Conservation (phyloP, 2,113 vertebrate genomes). For the Neoarius graeffei region DNA sequence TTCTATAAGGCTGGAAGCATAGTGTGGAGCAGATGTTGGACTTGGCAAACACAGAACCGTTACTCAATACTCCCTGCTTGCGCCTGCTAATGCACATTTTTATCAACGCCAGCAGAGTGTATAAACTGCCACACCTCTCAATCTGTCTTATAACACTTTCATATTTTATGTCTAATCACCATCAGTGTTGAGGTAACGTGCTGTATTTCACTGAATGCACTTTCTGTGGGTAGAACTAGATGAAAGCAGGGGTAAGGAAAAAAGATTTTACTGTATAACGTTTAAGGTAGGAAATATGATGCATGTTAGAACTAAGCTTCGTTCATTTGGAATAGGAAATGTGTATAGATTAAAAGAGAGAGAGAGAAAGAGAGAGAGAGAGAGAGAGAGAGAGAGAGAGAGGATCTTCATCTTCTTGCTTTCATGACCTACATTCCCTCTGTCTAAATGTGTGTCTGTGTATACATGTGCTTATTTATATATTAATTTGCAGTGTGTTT, state of each 20-base stretch:
- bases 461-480: constrained; percentile 17
- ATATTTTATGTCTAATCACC: constrained; percentile 40
- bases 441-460: not conserved
- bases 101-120: constrained; percentile 38
- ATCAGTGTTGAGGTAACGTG: not conserved
- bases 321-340: constrained; percentile 14
- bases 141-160: constrained; percentile 20
- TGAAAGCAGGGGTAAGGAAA: not conserved
- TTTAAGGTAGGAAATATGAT: not conserved
- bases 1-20: constrained; percentile 24
- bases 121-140: constrained; percentile 56
- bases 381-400: not conserved
- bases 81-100: constrained; percentile 62
- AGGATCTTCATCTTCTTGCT: not conserved
- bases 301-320: not conserved
- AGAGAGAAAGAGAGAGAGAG: not conserved
- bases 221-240: not conserved
- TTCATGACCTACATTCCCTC: constrained; percentile 41
- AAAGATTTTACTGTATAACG: not conserved
- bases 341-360: not conserved
- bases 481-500: constrained; percentile 14
- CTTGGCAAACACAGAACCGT: constrained; percentile 67
- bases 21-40: constrained; percentile 66
- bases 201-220: not conserved
- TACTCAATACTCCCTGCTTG: constrained; percentile 59